Base-by-base conservation (phyloP, 2,113 vertebrate species). In the Apeltes quadracus region DNA sequence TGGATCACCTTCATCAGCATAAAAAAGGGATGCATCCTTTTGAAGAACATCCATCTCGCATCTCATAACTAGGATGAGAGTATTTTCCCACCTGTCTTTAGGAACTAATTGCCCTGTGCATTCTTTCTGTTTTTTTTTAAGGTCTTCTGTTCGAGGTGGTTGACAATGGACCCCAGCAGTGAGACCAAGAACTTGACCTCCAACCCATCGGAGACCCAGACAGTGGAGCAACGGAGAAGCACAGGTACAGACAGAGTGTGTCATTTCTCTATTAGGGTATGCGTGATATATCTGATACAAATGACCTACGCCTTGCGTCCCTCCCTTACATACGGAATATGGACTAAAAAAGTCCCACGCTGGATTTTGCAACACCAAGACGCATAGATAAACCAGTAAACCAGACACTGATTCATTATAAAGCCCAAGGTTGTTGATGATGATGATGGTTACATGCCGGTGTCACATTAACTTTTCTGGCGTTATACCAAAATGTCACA, bases 151-250 rank as follows among this genome's bases (percentile, higher is more conserved):
- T 69, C 48, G 44, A 65, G 61, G 71, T 50, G 65, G 65, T 46
- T 65, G 56, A 87, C 3, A 32, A 92, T 92, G 91, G 89, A 91
- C 16, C 11, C 51, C 65, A 46, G 25, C 9, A 71, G 62, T 50
- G 70, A 91, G 69, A 84, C 61, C 63, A 69, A 65, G 50, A 89
- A 9, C 63, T 76, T 84, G 88, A 59, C 76, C 25, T 71, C 82
- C 34, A 67, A 86, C 77, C 68, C 56, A 25, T 29, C 53, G 29
- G 89, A 82, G 41, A 59, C 67, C 36, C 79, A 77, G 71, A 75
- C 57, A 43, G 66, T 69, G 25, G 23, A 58, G 20, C 23, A 75
- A 29, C 10, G 41, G 22, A 79, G 13, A 75, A 44, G 57, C 22
- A 23, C 83, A 86, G 88, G 89, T 90, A 88, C 3, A 12, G n/a